Conservation (phyloP, 2,888 invertebrate species). For the Thelaira solivaga region DNA sequence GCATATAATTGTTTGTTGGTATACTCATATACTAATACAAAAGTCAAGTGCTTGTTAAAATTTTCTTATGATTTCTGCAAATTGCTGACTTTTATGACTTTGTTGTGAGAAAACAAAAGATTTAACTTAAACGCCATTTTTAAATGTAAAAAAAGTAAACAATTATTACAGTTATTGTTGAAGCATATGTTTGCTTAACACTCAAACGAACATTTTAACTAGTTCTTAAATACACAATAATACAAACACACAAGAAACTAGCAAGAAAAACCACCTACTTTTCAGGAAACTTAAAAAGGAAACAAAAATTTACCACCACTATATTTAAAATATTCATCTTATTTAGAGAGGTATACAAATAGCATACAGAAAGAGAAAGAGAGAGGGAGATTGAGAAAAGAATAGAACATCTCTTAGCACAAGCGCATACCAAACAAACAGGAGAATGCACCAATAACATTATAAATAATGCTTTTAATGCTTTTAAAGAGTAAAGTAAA, state of each 20-base stretch:
- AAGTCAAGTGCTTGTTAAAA: conserved; percentile 59
- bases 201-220: not conserved
- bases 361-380: not conserved
- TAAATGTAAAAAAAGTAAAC: conserved; percentile 38
- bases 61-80: conserved; percentile 53
- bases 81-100: conserved; percentile 53
- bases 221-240: not conserved
- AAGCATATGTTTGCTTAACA: conserved; percentile 25
- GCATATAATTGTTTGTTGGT: conserved; percentile 14
- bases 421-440: not conserved
- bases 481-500: conserved; percentile 19
- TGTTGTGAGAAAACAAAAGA: conserved; percentile 52
- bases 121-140: conserved; percentile 63
- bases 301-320: conserved; percentile 37
- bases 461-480: not conserved
- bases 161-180: conserved; percentile 48
- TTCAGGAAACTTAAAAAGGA: conserved; percentile 23
- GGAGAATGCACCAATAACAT: not conserved
- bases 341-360: too few relatives aligned
- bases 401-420: conserved; percentile 6
- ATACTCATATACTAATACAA: not conserved
- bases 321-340: not conserved
- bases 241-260: not conserved
- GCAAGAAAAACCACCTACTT: conserved; percentile 36
- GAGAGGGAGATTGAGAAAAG: not conserved